A percentile compares a stretch with the other conserved stretches of the same genome.
These are phyloP conservation scores for Jordanella pulchra DNA, from an alignment of 2,797 vertebrate species.

Conservation along the genomic window DNA sequence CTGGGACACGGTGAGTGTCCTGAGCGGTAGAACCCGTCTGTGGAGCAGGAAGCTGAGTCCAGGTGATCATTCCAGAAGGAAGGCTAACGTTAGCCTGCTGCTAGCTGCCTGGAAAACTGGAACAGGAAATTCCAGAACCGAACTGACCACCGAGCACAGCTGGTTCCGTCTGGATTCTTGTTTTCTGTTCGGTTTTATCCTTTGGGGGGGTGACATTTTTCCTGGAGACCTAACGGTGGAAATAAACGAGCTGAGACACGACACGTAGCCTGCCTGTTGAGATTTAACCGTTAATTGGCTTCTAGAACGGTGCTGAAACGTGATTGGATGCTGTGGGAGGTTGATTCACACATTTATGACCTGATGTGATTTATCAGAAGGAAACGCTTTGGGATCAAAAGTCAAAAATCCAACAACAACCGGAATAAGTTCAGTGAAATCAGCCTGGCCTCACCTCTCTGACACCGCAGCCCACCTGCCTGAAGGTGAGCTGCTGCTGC, in stretches of 20 bases:
- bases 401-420: neutral
- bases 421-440: too few relatives aligned
- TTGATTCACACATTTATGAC: neutral
- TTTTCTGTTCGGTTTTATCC: neutral
- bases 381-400: neutral
- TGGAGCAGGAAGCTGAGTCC: neutral
- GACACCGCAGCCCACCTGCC: neutral
- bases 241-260: neutral
- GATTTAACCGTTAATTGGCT: neutral
- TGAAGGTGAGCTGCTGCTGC: too few relatives aligned
- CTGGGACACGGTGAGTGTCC: constrained; percentile 47
- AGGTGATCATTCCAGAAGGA: constrained; percentile 24
- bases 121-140: constrained; percentile 67
- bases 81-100: constrained; percentile 57
- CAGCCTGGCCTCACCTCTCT: neutral
- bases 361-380: neutral
- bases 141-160: neutral
- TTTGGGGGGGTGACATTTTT: neutral
- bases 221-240: neutral
- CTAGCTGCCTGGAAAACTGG: constrained; percentile 40
- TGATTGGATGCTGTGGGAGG: neutral
- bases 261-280: neutral
- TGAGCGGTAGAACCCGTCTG: neutral
- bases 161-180: neutral
- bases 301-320: neutral